Evolutionary conservation across 2,888 invertebrate genomes (phyloP), one percentile per base, ranked within the genome.

Genomic region (Leucozona laternaria): DNA sequence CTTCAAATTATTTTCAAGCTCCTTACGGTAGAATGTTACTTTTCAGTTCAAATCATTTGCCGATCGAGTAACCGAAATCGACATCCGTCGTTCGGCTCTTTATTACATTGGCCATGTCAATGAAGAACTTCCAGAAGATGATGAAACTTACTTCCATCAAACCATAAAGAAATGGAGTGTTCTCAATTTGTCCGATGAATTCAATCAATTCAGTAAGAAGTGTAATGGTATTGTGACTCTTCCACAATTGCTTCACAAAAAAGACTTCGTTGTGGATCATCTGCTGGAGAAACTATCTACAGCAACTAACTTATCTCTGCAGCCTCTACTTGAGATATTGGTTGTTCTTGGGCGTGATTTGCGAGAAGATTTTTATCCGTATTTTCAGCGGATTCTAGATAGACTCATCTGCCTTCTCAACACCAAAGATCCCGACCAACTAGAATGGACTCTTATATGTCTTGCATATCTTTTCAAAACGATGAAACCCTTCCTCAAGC

Each of bases 381-480:
- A 97, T 89, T 98, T 98, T 90, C 95, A 95, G 62, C 94, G 94
- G 43, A 95, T 98, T 89, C 93, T 98, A 15, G 94, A 95, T 79
- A 93, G 95, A 22, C 93, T 98, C 17, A 95, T 97, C 40, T 94
- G 94, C 88, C 93, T 96, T 71, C 93, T 96, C 11, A 94, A 95
- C 88, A 96, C 95, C 0, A 96, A 97, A 92, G 95, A 98, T 92
- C 94, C 96, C 0, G 97, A 98, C 70, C 95, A 96, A 88, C 92
- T 99, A 50, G 98, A 99, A 92, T 96, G 97, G 95, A 95, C 96
- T 0, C 96, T 99, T 78, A 95, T 96, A 6, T 96, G 97, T 89
- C 93, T 99, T 73, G 98, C 99, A 0, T 97, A 97, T 93, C 92
- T 99, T 7, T 98, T 98, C 91, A 98, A 98, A 93, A 96, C 96